Evolutionary conservation across 2,113 vertebrate genomes (phyloP).

Genomic region (Sula dactylatra): DNA sequence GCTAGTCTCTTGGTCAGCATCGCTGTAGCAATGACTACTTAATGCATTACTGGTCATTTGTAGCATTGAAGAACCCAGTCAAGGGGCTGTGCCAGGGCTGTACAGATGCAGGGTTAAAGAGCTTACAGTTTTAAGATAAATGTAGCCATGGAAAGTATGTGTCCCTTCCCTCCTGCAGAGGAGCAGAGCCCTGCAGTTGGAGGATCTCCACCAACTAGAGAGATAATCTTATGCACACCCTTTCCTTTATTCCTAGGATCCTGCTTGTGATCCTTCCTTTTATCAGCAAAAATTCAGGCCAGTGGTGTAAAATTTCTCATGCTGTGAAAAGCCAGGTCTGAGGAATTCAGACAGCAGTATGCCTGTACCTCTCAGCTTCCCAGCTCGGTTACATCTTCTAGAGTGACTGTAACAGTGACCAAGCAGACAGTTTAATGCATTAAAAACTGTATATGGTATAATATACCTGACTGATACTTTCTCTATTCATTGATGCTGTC

Average conservation of each 20-base stretch:
- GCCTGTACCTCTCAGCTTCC: background rate
- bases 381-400: background rate
- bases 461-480: background rate
- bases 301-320: background rate
- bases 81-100: background rate
- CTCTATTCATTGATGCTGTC: background rate
- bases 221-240: background rate
- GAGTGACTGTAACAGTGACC: background rate
- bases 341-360: background rate
- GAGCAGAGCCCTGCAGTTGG: background rate
- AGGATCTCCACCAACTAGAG: background rate
- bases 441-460: background rate
- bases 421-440: background rate
- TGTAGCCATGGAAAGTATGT: background rate
- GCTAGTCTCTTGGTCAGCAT: background rate
- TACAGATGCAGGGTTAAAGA: background rate
- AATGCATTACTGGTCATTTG: background rate
- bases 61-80: background rate
- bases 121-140: background rate
- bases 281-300: background rate
- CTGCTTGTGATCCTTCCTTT: background rate
- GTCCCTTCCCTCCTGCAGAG: background rate
- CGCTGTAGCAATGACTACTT: background rate
- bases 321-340: background rate
- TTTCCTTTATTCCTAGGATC: background rate